phyloP scores from a whole-genome alignment of 2,797 vertebrate genomes.

The Austrolebias charrua region DNA sequence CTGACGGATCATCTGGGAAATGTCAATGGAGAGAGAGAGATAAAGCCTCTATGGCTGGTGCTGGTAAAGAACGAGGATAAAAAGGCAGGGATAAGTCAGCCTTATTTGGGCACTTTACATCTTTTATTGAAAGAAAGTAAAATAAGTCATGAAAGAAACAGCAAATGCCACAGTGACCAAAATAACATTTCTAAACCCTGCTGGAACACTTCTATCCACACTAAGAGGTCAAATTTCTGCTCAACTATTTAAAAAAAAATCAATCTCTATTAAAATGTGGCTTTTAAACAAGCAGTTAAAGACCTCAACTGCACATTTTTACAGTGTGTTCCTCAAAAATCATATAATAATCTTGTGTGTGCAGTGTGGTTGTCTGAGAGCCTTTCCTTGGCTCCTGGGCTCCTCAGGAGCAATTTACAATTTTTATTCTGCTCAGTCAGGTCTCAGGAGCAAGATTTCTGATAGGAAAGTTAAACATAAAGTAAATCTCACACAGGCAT shows the following conservation, averaged over 20 bases:
- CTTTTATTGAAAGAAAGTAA: slow-evolving; percentile 27
- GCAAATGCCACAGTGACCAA: slow-evolving; percentile 59
- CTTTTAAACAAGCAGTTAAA: slow-evolving; percentile 61
- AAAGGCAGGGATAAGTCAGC: slow-evolving; percentile 40
- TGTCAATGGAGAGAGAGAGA: slow-evolving; percentile 41
- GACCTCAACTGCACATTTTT: slow-evolving; percentile 51
- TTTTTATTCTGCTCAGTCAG: slow-evolving; percentile 63
- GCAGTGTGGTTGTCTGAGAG: slow-evolving; percentile 41
- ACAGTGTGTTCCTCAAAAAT: slow-evolving; percentile 20
- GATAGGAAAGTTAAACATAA: slow-evolving; percentile 63
- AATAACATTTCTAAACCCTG: slow-evolving; percentile 66
- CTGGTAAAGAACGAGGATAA: slow-evolving; percentile 51
- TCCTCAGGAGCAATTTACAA: slow-evolving; percentile 65
- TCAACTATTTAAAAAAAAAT: slow-evolving; percentile 55
- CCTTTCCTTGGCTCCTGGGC: slow-evolving; percentile 53
- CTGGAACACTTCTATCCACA: slow-evolving; percentile 65
- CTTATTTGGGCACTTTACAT: slow-evolving; percentile 23
- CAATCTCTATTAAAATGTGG: slow-evolving; percentile 59
- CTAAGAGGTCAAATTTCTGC: slow-evolving; percentile 65
- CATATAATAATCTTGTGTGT: slow-evolving; percentile 25
- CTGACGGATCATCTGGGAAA: slow-evolving; percentile 55
- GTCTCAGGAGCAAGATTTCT: slow-evolving; percentile 52
- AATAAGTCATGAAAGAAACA: slow-evolving; percentile 21
- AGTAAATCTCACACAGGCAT: slow-evolving; percentile 38
- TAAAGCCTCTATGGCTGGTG: slow-evolving; percentile 27